Base-by-base conservation (phyloP, 1,140 invertebrate genomes). In the Trichonephila clavata region DNA sequence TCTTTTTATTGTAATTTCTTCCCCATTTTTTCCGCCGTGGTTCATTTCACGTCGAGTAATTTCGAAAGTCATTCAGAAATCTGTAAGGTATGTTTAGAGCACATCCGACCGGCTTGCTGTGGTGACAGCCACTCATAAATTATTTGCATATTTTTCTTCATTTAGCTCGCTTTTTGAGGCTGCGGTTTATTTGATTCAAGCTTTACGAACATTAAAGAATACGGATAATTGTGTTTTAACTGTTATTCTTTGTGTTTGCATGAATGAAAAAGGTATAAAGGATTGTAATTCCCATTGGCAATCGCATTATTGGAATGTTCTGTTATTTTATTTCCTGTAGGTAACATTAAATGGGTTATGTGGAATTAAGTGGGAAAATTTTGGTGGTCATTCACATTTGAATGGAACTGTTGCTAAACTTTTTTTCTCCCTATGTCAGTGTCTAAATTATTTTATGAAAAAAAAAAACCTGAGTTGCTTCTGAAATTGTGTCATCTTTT, bases 1-100 rank as follows among this genome's bases (percentile, higher is more conserved):
- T 83, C 80, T 83, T 50, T 39, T 50, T 83, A 50, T 83, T 43
- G 32, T 50, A 50, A 83, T 50, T 50, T 83, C 50, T 13, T 50
- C 13, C 24, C 1, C n/a, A 57, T 83, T 83, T 83, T 20, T 16
- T 83, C 14, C 3, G 68, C 68, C 27, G 68, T 27, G n/a, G 61
- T 21, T 71, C 68, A 71, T 24, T 27, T 24, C 68, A 63, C 61
- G 61, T 63, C 16, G 61, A 21, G 16, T 21, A 71, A 71, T 71
- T 71, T 71, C 68, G 14, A 10, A 71, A 71, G 27, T 71, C 68
- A 71, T 71, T 71, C 68, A 71, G 24, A 71, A 71, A 71, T 16
- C 13, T 14, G 16, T 27, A 27, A 71, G 68, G 68, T 71, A 71
- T 71, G 27, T n/a, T 71, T 71, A 71, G 27, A 14, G 27, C 68